Conservation (phyloP, 2,797 vertebrate genomes). For the Alectoris magna region DNA sequence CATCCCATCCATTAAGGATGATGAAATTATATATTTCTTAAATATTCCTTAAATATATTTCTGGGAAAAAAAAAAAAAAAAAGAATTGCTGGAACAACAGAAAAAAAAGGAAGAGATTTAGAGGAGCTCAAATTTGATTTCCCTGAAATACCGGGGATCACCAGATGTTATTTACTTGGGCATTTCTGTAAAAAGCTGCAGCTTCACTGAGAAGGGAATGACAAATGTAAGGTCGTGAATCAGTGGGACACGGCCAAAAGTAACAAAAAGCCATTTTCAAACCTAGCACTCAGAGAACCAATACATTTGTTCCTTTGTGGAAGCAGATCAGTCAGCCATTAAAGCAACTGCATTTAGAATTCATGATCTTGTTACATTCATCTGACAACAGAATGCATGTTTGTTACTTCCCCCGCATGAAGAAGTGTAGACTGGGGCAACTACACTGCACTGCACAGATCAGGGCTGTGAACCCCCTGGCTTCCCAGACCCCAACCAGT, state of each 20-base stretch:
- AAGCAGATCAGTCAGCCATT: background rate
- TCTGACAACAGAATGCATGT: background rate
- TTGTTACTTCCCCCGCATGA: background rate
- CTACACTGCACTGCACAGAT: rapidly evolving
- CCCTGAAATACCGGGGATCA: background rate
- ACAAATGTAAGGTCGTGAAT: background rate
- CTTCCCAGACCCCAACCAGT: background rate
- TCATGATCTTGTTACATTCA: background rate
- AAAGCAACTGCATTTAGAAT: background rate
- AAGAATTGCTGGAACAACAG: background rate
- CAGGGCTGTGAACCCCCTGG: background rate
- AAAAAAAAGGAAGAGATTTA: background rate
- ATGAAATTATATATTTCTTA: background rate
- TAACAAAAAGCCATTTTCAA: slow-evolving; percentile 18
- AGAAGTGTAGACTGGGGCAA: background rate
- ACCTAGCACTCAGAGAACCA: background rate
- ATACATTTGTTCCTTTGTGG: background rate
- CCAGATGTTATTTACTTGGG: background rate
- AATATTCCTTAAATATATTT: background rate
- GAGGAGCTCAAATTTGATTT: background rate
- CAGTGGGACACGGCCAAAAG: background rate
- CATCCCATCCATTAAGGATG: background rate
- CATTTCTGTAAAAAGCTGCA: background rate
- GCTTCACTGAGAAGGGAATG: background rate
- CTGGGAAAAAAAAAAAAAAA: background rate